Base-by-base conservation (phyloP, 2,113 vertebrate species). In the Dromiciops gliroides region DNA sequence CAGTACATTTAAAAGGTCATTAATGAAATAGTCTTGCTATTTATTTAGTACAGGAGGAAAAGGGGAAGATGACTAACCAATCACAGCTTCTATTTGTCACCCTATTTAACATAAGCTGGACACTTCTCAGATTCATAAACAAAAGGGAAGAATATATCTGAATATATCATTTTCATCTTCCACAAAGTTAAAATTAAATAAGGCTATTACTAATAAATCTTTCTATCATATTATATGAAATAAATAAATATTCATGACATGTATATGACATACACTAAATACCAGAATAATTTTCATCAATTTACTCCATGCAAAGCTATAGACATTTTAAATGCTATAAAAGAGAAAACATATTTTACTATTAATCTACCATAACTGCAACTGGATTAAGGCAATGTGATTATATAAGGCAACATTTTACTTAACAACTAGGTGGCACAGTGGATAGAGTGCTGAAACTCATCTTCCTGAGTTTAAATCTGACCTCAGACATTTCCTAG, bases 181-280 rank as follows among this genome's bases (percentile, higher is more conserved):
- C 23, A 47, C 90, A 95, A 95, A 51, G 67, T 52, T 95, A 94
- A 89, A 22, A 90, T 44, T 31, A 91, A 95, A 51, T 83, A 53
- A 94, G 23, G 75, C 60, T 90, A 47, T 56, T 60, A 92, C 23
- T 88, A 93, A 3, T n/a, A 95, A 89, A 91, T 75, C 50, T 91
- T 94, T 48, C 75, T 48, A 93, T 26, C 53, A 83, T 23, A 75
- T 75, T 75, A 95, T 91, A 94, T 47, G 23, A 51, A 90, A 96
- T 92, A 95, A 96, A 48, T 90, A 95, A 95, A 56, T 94, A 89
- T 83, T 83, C 19, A 83, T 44, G 44, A 83, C n/a, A 83, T 44
- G n/a, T 2, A 44, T 83, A 23, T 75, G 60, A 75, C 16, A 67
- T n/a, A n/a, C 5, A 44, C 37, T 83, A 83, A 83, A 83, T 23